Evolutionary conservation across 2,888 invertebrate species (phyloP).

Genomic region (Eupeodes latifasciatus): DNA sequence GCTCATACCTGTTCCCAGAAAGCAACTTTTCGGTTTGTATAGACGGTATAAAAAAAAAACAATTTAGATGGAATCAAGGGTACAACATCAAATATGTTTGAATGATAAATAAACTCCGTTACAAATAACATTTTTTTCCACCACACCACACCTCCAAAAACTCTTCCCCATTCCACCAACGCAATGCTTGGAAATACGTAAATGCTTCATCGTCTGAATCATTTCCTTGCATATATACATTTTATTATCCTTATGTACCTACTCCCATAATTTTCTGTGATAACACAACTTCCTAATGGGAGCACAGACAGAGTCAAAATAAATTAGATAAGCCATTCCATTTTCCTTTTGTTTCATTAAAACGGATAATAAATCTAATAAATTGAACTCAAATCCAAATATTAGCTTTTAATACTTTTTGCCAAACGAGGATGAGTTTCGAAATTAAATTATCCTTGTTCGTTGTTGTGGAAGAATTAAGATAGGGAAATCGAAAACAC

Average conservation of each 20-base stretch:
- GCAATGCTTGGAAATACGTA: not conserved
- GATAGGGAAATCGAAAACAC: not conserved
- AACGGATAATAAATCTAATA: conserved; percentile 30
- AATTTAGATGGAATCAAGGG: too few relatives aligned
- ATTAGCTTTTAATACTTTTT: conserved; percentile 20
- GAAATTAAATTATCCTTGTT: conserved; percentile 18
- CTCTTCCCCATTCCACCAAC: not conserved
- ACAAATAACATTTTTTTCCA: too few relatives aligned
- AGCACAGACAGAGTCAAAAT: not conserved
- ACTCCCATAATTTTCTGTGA: conserved; percentile 1
- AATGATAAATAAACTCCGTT: too few relatives aligned
- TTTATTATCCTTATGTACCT: not conserved
- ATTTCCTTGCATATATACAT: not conserved
- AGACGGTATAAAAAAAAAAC: too few relatives aligned
- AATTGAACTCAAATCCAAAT: conserved; percentile 18
- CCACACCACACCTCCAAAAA: too few relatives aligned
- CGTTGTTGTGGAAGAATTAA: not conserved
- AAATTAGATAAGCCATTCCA: conserved; percentile 6
- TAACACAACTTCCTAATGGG: conserved; percentile 1
- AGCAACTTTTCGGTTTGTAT: too few relatives aligned
- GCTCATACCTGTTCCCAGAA: too few relatives aligned
- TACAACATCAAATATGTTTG: too few relatives aligned
- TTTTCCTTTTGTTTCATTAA: conserved; percentile 1
- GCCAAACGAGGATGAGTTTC: conserved; percentile 5
- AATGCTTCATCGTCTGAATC: not conserved